A percentile compares a stretch with the other conserved stretches of the same genome.
Evolutionary conservation across 1,140 invertebrate genomes (phyloP).

Genomic region (Chironomus striatipennis): DNA sequence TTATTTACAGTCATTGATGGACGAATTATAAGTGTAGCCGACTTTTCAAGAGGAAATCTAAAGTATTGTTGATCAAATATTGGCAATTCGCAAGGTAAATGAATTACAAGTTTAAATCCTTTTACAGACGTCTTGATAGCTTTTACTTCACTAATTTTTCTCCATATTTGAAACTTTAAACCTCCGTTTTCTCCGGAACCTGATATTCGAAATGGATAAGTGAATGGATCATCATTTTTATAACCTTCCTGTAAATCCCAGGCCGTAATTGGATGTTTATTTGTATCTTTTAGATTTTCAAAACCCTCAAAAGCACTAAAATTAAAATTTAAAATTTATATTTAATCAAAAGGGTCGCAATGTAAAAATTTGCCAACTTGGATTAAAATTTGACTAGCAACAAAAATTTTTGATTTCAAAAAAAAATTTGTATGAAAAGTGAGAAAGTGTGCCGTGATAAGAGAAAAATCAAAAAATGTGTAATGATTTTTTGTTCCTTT

Average conservation of each 20-base stretch:
- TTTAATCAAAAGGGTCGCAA: too few species aligned
- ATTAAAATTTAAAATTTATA: slow-evolving; percentile 28
- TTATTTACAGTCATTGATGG: slow-evolving; percentile 25
- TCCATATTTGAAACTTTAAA: slow-evolving; percentile 19
- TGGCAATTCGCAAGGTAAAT: slow-evolving; percentile 13
- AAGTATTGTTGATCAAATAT: slow-evolving; percentile 16
- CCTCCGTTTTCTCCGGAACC: slow-evolving; percentile 15
- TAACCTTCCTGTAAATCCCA: slow-evolving; percentile 18
- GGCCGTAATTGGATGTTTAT: not conserved
- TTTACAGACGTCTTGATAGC: not conserved
- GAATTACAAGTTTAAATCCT: slow-evolving; percentile 19
- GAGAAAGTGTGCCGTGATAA: too few species aligned
- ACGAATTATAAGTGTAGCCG: slow-evolving; percentile 13
- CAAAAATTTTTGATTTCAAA: slow-evolving; percentile 25
- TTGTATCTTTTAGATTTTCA: not conserved
- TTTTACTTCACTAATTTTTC: not conserved
- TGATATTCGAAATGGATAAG: slow-evolving; percentile 17
- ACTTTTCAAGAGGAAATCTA: slow-evolving; percentile 24
- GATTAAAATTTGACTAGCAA: too few species aligned
- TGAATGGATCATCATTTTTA: not conserved
- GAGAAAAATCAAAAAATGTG: too few species aligned
- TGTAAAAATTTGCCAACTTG: too few species aligned
- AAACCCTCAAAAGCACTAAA: not conserved
- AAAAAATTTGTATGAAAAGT: too few species aligned
- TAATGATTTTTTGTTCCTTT: too few species aligned